phyloP scores from a whole-genome alignment of 2,113 vertebrate genomes.

The Poeciliopsis prolifica region DNA sequence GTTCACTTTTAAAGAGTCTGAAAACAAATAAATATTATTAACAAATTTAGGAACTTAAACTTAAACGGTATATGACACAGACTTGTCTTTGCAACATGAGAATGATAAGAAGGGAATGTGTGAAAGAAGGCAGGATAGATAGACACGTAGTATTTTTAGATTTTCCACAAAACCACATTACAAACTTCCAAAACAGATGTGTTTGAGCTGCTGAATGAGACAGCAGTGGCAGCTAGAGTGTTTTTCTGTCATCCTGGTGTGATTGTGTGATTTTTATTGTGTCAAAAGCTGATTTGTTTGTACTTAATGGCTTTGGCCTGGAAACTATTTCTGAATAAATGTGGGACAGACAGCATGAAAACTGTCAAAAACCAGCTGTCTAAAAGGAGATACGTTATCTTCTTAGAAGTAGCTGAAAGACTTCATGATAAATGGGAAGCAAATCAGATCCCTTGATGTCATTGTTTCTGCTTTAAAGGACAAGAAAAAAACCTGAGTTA shows the following conservation, averaged over 20 bases:
- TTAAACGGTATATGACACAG: not conserved
- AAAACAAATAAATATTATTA: not conserved
- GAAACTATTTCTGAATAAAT: not conserved
- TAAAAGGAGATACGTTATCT: not conserved
- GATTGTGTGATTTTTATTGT: not conserved
- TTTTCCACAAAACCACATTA: not conserved
- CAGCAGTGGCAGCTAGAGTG: not conserved
- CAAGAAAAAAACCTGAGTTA: not conserved
- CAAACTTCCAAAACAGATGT: constrained; percentile 18
- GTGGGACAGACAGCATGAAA: not conserved
- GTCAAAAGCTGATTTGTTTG: not conserved
- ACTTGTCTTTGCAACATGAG: not conserved
- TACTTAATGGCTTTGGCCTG: too few species aligned
- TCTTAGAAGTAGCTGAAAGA: not conserved
- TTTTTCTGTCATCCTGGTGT: not conserved
- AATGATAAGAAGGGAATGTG: not conserved
- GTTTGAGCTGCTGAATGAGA: not conserved
- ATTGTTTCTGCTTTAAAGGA: not conserved
- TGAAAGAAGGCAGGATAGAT: not conserved
- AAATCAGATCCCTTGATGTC: not conserved
- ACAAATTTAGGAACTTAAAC: not conserved
- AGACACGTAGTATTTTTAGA: constrained; percentile 33
- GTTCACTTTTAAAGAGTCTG: not conserved
- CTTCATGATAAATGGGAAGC: not conserved
- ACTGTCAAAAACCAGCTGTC: not conserved